A percentile compares a stretch with the other conserved stretches of the same genome.
Evolutionary conservation across 2,888 invertebrate genomes (phyloP).

Genomic region (Ctena decussata): DNA sequence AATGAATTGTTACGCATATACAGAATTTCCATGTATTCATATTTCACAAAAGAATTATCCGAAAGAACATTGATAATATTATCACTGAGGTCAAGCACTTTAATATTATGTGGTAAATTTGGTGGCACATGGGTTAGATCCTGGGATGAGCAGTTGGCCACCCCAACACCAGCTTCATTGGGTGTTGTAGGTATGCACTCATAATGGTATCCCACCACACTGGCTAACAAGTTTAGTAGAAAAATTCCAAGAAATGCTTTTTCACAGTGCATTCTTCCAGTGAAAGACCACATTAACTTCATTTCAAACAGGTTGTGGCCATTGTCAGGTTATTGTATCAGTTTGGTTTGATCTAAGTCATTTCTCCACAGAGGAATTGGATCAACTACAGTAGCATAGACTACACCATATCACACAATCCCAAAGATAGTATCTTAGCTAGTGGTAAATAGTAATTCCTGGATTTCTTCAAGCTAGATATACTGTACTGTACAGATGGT

Average conservation of each 20-base stretch:
- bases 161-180: constrained; percentile 33
- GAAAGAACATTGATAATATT: constrained; percentile 71
- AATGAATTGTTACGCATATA: constrained; percentile 78
- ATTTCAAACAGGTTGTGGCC: too few relatives aligned
- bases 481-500: too few relatives aligned
- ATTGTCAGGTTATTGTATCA: too few relatives aligned
- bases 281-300: too few relatives aligned
- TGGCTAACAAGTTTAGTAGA: not conserved
- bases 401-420: too few relatives aligned
- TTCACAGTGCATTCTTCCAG: too few relatives aligned
- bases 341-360: too few relatives aligned
- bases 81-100: constrained; percentile 75
- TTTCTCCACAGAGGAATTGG: too few relatives aligned
- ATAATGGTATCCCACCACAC: constrained; percentile 24
- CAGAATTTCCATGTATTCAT: constrained; percentile 72
- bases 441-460: too few relatives aligned
- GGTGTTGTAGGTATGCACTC: constrained; percentile 49
- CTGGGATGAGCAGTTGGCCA: constrained; percentile 76
- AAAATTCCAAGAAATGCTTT: not conserved
- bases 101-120: constrained; percentile 75
- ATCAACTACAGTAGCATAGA: too few relatives aligned
- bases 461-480: too few relatives aligned
- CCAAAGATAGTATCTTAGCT: too few relatives aligned
- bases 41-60: constrained; percentile 77
- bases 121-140: constrained; percentile 72